Base-by-base conservation (phyloP, 2,113 vertebrate genomes). In the Dicerorhinus sumatrensis region DNA sequence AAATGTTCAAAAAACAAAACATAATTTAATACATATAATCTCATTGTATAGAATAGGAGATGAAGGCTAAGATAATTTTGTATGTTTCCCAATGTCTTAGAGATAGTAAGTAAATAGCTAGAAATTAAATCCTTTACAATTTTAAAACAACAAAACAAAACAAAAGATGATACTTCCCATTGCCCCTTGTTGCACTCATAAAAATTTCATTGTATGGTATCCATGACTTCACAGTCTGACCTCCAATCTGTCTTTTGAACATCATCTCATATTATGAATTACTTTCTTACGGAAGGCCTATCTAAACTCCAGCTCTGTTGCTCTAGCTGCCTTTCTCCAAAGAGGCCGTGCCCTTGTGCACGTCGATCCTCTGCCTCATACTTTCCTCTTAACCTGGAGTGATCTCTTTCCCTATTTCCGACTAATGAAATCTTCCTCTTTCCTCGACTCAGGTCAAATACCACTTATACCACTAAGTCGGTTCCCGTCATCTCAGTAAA, bases 391-490 rank as follows among this genome's bases (percentile, higher is more conserved):
- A 48, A 29, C 84, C 58, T 56, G 27, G 8, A 58, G 29, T 29
- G 17, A 72, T 39, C 27, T 91, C 14, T 20, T 80, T 92, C 48
- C 51, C 60, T 56, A 11, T 54, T 51, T 92, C 60, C 72, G 54
- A 54, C 58, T 94, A 94, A 95, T 72, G 84, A 96, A 96, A 95
- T 21, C n/a, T 51, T 90, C 56, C 36, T 33, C 58, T 93, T 39
- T 51, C 67, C 75, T 63, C 77, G 23, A 72, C 21, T 93, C 62
- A 14, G 56, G 54, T 51, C 60, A 96, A 82, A 96, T 65, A 60
- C 82, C 73, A 92, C 18, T 86, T 77, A 48, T 3, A 63, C 86
- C 85, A 42, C 75, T 89, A 92, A 93, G 65, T 97, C 67, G 67
- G 56, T 23, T 77, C 23, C 42, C 31, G 17, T 85, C 67, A 85